Percentiles rank a stretch among this genome's conserved stretches.
These are phyloP conservation scores for Nemotelus nigrinus DNA, from an alignment of 2,888 invertebrate species.

Conservation along the genomic window DNA sequence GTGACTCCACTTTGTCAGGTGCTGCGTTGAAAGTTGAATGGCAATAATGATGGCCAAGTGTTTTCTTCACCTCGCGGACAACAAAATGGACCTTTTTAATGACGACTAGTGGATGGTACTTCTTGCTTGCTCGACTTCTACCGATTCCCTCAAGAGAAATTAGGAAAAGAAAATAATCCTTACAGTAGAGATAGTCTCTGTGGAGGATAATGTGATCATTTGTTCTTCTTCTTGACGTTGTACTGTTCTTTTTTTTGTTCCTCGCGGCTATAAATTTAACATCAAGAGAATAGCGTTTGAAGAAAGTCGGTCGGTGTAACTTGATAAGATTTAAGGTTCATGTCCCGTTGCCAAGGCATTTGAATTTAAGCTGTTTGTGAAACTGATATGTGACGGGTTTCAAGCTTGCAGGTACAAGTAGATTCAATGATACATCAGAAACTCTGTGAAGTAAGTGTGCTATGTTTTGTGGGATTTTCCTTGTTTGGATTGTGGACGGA, in stretches of 20 bases:
- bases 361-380: constrained; percentile 8
- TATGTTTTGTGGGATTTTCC: too few species aligned
- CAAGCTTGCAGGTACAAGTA: too few species aligned
- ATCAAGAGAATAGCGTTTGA: constrained; percentile 16
- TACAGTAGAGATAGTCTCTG: not conserved
- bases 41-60: constrained; percentile 20
- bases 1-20: constrained; percentile 15
- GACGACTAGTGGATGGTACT: not conserved
- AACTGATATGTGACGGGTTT: not conserved
- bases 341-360: not conserved
- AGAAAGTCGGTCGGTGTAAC: not conserved
- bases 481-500: too few species aligned
- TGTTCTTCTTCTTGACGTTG: not conserved
- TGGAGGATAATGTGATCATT: constrained; percentile 21
- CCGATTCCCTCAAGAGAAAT: constrained; percentile 1
- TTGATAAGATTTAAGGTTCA: not conserved
- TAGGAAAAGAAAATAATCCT: not conserved
- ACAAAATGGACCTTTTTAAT: not conserved
- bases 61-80: constrained; percentile 4
- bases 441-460: too few species aligned
- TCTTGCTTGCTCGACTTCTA: not conserved
- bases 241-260: not conserved
- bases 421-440: too few species aligned
- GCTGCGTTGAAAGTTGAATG: not conserved
- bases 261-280: constrained; percentile 23